Conservation (phyloP, 2,797 vertebrate species). For the Trematomus bernacchii region DNA sequence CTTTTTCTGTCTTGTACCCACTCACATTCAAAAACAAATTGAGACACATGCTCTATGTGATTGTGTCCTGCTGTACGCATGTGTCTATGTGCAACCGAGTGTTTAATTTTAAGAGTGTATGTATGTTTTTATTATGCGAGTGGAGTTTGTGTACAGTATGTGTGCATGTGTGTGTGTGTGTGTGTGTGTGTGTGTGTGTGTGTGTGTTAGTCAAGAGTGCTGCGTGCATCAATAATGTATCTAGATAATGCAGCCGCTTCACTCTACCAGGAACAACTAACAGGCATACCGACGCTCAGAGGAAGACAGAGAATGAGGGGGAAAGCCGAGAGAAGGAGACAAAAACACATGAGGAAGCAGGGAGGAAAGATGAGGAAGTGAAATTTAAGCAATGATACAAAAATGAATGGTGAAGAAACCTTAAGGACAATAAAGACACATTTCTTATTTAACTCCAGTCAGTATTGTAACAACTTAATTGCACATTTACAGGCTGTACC, state of each 20-base stretch:
- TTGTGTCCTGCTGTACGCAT: constrained; percentile 4
- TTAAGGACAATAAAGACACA: not conserved
- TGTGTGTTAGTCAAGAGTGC: constrained; percentile 61
- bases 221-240: constrained; percentile 84
- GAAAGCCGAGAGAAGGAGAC: not conserved
- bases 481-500: too few relatives aligned
- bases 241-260: constrained; percentile 80
- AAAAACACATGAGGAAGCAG: constrained; percentile 38
- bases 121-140: constrained; percentile 59
- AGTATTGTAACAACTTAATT: not conserved
- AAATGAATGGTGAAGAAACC: not conserved
- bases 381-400: constrained; percentile 27
- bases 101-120: constrained; percentile 45
- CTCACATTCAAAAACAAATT: constrained; percentile 35
- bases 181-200: too few relatives aligned
- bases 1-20: not conserved
- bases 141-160: constrained; percentile 5
- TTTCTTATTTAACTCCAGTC: too few relatives aligned
- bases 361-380: constrained; percentile 46
- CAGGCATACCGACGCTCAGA: constrained; percentile 61
- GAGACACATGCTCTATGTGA: constrained; percentile 34
- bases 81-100: constrained; percentile 19
- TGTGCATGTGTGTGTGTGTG: too few relatives aligned
- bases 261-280: constrained; percentile 74
- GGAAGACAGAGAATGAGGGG: constrained; percentile 39